Evolutionary conservation across 2,113 vertebrate genomes (phyloP).

Genomic region (Spilogale gracilis): DNA sequence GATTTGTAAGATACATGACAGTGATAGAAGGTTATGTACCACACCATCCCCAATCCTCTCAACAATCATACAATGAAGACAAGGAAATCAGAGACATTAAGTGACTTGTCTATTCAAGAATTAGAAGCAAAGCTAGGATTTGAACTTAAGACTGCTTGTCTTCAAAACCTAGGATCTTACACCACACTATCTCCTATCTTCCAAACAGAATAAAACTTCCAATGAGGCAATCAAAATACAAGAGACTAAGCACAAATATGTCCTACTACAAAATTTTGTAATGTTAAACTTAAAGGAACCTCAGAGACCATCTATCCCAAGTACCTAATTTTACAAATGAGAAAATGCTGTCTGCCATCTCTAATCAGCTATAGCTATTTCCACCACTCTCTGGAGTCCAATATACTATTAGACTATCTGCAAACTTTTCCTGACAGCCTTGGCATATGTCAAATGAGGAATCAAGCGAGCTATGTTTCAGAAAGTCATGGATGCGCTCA

Average conservation of each 20-base stretch:
- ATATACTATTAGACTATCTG: background rate
- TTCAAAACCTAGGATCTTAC: background rate
- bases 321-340: background rate
- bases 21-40: background rate
- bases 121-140: background rate
- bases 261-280: slow-evolving; percentile 15
- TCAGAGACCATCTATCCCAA: background rate
- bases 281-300: slow-evolving; percentile 54
- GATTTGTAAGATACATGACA: background rate
- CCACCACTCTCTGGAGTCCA: background rate
- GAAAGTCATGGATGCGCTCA: background rate
- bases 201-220: background rate
- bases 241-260: background rate
- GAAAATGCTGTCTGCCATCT: background rate
- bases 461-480: background rate
- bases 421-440: background rate
- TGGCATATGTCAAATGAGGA: slow-evolving; percentile 29
- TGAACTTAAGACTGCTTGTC: slow-evolving; percentile 11
- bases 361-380: background rate
- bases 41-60: background rate
- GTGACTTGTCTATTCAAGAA: background rate
- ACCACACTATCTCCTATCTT: background rate
- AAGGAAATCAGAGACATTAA: slow-evolving; percentile 26
- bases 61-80: background rate
- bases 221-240: background rate